phyloP scores from a whole-genome alignment of 1,140 invertebrate genomes.

The Diorhabda sublineata region DNA sequence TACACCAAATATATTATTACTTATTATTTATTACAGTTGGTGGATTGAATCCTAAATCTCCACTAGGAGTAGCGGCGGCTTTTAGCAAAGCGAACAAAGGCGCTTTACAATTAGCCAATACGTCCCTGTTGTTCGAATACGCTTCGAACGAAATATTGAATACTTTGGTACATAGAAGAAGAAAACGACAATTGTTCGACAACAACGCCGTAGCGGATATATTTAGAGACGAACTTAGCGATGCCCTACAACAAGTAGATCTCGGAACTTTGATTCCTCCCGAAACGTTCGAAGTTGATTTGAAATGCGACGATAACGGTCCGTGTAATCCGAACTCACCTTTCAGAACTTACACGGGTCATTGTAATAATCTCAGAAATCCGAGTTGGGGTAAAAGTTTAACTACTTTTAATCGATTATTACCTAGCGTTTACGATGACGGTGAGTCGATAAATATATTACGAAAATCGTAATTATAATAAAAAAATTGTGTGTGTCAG shows the following conservation, averaged over 20 bases:
- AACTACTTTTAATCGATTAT: constrained; percentile 78
- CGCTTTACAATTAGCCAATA: constrained; percentile 76
- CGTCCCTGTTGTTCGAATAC: constrained; percentile 82
- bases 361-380: constrained; percentile 88
- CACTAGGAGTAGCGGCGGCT: constrained; percentile 79
- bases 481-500: no score
- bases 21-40: constrained; percentile 52
- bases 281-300: constrained; percentile 46
- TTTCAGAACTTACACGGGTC: constrained; percentile 78
- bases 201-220: constrained; percentile 49
- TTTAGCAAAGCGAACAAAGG: constrained; percentile 84
- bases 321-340: constrained; percentile 76
- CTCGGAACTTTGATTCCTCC: constrained; percentile 54
- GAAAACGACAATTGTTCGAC: constrained; percentile 19
- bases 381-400: constrained; percentile 80
- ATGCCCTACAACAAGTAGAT: constrained; percentile 71
- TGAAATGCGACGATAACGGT: constrained; percentile 61
- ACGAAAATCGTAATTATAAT: not conserved
- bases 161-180: constrained; percentile 52
- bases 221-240: constrained; percentile 64
- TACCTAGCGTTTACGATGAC: constrained; percentile 86
- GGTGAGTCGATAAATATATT: constrained; percentile 53
- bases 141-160: constrained; percentile 81
- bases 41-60: constrained; percentile 77
- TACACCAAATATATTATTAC: constrained; percentile 7